A percentile compares a stretch with the other conserved stretches of the same genome.
These are phyloP conservation scores for Drosophila phalerata DNA, from an alignment of 2,888 invertebrate genomes.

Conservation along the genomic window DNA sequence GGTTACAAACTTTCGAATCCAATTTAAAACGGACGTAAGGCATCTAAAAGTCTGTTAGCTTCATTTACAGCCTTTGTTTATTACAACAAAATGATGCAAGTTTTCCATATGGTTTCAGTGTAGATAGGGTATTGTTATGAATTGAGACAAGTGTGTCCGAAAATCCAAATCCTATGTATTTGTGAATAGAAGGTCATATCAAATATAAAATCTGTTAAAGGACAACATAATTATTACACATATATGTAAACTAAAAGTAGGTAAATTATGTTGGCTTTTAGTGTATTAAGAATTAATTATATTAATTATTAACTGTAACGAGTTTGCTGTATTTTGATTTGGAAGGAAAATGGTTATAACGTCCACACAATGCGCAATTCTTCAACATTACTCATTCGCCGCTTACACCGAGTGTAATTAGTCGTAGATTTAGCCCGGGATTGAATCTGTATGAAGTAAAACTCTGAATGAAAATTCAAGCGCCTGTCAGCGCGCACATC, in stretches of 20 bases:
- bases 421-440: conserved; percentile 17
- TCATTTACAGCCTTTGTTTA: conserved; percentile 19
- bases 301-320: background rate
- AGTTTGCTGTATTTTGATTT: background rate
- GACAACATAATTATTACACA: background rate
- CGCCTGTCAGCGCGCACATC: conserved; percentile 30
- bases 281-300: background rate
- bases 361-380: background rate
- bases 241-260: no score
- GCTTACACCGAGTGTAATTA: conserved; percentile 18
- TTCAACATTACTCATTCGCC: conserved; percentile 9
- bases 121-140: background rate
- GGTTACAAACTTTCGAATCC: conserved; percentile 10
- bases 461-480: conserved; percentile 16
- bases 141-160: background rate
- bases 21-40: conserved; percentile 23
- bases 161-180: background rate
- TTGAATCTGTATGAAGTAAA: conserved; percentile 16
- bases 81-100: conserved; percentile 6
- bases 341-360: background rate
- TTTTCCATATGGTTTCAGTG: background rate
- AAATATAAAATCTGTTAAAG: background rate
- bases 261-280: background rate
- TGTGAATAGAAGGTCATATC: background rate
- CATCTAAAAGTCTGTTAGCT: conserved; percentile 7